Percentiles rank a stretch among this genome's conserved stretches.
phyloP scores from a whole-genome alignment of 2,888 invertebrate genomes.

The Herminia tarsipennalis region DNA sequence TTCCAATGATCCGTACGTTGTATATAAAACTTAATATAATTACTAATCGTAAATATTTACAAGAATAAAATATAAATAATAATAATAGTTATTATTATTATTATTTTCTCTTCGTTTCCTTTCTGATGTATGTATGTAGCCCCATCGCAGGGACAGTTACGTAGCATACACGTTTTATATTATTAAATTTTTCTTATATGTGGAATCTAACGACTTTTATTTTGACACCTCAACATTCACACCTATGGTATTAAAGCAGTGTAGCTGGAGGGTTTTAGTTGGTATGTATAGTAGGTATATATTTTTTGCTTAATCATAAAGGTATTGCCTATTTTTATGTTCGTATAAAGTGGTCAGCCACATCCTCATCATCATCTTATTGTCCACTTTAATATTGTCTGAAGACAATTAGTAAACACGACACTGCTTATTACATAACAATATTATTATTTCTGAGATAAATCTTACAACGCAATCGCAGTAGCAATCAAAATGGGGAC shows the following conservation, averaged over 20 bases:
- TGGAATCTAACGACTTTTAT: constrained; percentile 56
- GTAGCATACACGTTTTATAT: constrained; percentile 79
- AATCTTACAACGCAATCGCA: too few relatives aligned
- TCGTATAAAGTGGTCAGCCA: too few relatives aligned
- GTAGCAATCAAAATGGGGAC: too few relatives aligned
- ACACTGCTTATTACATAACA: too few relatives aligned
- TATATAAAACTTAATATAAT: constrained; percentile 59
- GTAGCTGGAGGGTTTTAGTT: too few relatives aligned
- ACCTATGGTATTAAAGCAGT: not conserved
- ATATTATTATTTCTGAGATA: too few relatives aligned
- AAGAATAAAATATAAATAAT: constrained; percentile 45
- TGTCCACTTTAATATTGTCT: too few relatives aligned
- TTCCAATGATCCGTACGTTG: constrained; percentile 43
- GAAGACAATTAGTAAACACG: too few relatives aligned
- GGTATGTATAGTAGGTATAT: too few relatives aligned
- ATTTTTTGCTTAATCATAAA: too few relatives aligned
- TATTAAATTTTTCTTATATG: constrained; percentile 84
- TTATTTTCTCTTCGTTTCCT: constrained; percentile 48
- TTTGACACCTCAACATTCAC: constrained; percentile 18
- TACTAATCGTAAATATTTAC: constrained; percentile 63
- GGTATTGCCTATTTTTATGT: too few relatives aligned
- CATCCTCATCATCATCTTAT: too few relatives aligned
- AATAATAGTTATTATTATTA: constrained; percentile 42
- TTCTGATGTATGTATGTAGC: constrained; percentile 51
- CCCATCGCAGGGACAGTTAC: constrained; percentile 48